Base-by-base conservation (phyloP, 1,140 invertebrate genomes). In the Whitmania pigra region DNA sequence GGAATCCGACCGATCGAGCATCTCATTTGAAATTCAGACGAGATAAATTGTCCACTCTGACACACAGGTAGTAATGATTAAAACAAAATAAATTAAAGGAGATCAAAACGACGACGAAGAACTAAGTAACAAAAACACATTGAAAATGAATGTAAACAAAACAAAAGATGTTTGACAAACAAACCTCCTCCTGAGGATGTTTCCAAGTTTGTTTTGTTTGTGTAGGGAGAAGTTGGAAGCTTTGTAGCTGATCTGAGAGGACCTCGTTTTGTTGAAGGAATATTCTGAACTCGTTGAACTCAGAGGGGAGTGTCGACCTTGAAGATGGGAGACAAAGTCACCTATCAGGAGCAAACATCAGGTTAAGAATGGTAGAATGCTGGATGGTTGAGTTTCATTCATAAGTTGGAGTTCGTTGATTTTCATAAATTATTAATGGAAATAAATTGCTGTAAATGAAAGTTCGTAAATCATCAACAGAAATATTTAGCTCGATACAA, bases 251-350 rank as follows among this genome's bases (percentile, higher is more conserved):
- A 57, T 20, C 22, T 63, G 29, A 63, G 57, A 63, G 11, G 57
- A 63, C 11, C 29, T 11, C 0, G 57, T 31, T 63, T 63, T 63
- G 29, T 25, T 31, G 29, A 63, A 63, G 22, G 57, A 63, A n/a
- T 31, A 25, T 63, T 63, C 57, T 11, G 57, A 63, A 63, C 57
- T 63, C 11, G 57, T 63, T 7, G 57, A 63, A 63, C 57, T 63
- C 3, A 63, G 57, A 17, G 57, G 57, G 11, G 57, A 63, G 9
- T 22, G 29, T 13, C 57, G 2, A 31, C 29, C 57, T 7, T 20
- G 54, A 2, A 63, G 57, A 7, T 63, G 22, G 20, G 57, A 13
- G 13, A 49, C 43, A 49, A 49, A 49, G 43, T 49, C 43, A 49
- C 43, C 43, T 49, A 13, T 6, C 57, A 13, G 20, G 29, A 11